phyloP scores from a whole-genome alignment of 37 sponge, comb jelly and placozoan genomes.

The Petrosia ficiformis region DNA sequence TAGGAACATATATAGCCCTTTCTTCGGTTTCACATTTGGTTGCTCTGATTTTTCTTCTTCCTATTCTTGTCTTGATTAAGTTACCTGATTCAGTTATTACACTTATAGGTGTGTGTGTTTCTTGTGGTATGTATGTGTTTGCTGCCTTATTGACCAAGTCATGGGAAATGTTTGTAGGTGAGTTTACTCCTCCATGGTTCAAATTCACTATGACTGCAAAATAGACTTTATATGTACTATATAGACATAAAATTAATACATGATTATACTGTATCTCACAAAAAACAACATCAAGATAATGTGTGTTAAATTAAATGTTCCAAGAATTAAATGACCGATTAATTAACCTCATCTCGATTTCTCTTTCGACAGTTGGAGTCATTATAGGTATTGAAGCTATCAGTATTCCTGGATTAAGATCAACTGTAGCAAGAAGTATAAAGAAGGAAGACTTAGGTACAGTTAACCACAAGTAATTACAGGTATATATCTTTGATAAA shows the following conservation, averaged over 20 bases:
- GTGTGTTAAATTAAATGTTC: no score
- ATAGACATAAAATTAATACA: background rate
- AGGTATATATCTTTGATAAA: no score
- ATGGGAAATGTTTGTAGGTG: constrained; percentile 56
- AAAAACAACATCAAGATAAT: no score
- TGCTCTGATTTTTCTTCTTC: constrained; percentile 33
- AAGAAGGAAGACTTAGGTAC: background rate
- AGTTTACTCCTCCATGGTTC: constrained; percentile 6
- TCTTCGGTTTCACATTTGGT: constrained; percentile 4
- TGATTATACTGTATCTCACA: background rate
- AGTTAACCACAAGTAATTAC: background rate
- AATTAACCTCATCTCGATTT: no score
- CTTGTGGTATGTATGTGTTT: no score
- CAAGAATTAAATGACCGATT: no score
- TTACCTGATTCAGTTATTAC: constrained; percentile 53
- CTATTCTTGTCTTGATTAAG: constrained; percentile 33
- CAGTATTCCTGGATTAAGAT: background rate
- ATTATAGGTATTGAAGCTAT: background rate
- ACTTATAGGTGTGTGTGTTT: constrained; percentile 17
- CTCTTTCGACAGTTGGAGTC: background rate
- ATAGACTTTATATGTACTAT: no score
- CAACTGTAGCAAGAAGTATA: background rate
- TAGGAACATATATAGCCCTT: constrained; percentile 13
- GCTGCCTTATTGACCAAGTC: background rate
- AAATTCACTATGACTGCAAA: no score